Evolutionary conservation across 2,797 vertebrate species (phyloP), one percentile per base, ranked within the genome.

Genomic region (Phoebastria nigripes): DNA sequence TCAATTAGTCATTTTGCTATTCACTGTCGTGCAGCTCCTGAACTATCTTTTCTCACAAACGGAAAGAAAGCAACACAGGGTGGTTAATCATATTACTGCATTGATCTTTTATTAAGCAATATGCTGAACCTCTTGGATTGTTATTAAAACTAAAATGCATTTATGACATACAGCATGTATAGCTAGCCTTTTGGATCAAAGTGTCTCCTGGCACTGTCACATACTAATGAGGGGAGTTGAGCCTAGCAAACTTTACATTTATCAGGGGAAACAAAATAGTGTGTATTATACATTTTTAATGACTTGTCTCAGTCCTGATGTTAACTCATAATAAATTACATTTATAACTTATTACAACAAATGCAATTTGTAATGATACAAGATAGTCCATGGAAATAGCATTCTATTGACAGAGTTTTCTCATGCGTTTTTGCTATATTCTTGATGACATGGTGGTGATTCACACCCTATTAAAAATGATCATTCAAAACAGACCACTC

Each of bases 1-100:
- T 59, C 95, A 96, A 94, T 97, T 96, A 95, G 89, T 86, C 83
- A 74, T 93, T 97, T 97, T 95, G 66, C 22, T 95, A 93, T 96
- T 90, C 82, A 93, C 46, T 87, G 84, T 58, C 52, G 19, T 77
- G 55, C 79, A 95, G 59, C 28, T 95, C 88, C 87, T 93, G 81
- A 82, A 71, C 62, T 78, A 69, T 92, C 91, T 94, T 91, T 96
- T 92, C 90, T 97, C 62, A 96, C 85, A 96, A 93, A 72, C 12
- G 18, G 90, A 95, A 97, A 94, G 87, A 85, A 96, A 88, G 76
- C 78, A 96, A 89, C 55, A 42, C 85, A 83, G 58, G 49, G 61
- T 79, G 28, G 88, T 82, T 96, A 98, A 96, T 90, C 82, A 96
- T 93, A 95, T 94, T 94, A 90, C 87, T 61, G 65, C 82, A 97